These are phyloP conservation scores for Trachelus troglodyta DNA, from an alignment of 2,888 invertebrate genomes.

Conservation along the genomic window DNA sequence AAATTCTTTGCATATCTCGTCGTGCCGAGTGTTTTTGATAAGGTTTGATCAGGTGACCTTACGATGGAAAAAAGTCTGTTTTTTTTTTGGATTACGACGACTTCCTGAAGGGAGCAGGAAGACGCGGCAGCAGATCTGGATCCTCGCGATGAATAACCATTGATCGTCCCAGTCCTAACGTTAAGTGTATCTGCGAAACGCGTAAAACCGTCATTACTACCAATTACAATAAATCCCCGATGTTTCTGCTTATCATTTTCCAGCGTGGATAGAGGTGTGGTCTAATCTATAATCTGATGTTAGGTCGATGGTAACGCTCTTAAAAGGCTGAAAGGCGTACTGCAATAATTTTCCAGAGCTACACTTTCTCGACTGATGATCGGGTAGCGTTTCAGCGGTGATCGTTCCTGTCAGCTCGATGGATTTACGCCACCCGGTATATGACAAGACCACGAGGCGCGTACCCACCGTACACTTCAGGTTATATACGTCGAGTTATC, in stretches of 20 bases:
- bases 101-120: background rate
- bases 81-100: too few relatives aligned
- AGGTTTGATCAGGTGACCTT: too few relatives aligned
- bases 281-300: constrained; percentile 35
- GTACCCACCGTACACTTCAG: background rate
- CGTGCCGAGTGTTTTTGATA: background rate
- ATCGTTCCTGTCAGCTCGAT: constrained; percentile 35
- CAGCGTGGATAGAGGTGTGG: constrained; percentile 25
- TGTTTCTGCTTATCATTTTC: constrained; percentile 51
- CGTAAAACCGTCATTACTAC: constrained; percentile 57
- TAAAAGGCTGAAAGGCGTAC: constrained; percentile 3
- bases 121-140: background rate
- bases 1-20: background rate
- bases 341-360: constrained; percentile 50
- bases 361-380: constrained; percentile 57
- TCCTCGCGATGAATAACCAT: background rate
- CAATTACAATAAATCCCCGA: constrained; percentile 60
- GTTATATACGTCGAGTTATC: background rate
- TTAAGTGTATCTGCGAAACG: background rate
- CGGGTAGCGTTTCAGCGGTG: constrained; percentile 48
- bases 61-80: too few relatives aligned
- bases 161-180: background rate
- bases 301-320: constrained; percentile 17
- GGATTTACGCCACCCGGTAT: constrained; percentile 42
- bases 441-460: background rate